Conservation (phyloP, 2,888 invertebrate species). For the Acheta domesticus region DNA sequence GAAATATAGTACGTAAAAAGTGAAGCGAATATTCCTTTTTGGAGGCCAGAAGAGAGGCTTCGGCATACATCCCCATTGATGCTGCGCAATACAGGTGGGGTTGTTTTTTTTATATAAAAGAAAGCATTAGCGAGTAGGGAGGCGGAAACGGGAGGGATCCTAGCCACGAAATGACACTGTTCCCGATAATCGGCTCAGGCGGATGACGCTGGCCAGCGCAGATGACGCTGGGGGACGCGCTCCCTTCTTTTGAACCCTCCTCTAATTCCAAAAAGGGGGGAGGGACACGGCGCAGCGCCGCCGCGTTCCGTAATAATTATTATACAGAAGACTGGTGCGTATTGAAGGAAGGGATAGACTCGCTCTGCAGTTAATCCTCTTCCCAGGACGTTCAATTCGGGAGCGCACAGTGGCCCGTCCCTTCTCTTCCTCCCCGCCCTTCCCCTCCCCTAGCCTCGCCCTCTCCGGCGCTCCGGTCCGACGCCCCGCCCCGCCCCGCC, state of each 20-base stretch:
- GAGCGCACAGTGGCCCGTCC: background rate
- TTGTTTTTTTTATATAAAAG: background rate
- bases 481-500: background rate
- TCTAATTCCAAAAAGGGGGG: slow-evolving; percentile 9
- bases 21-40: no score
- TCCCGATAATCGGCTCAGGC: background rate
- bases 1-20: no score
- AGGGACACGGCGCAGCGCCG: background rate
- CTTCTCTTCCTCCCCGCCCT: background rate
- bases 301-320: background rate
- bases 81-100: no score
- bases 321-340: slow-evolving; percentile 7
- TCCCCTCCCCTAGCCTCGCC: background rate
- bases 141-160: background rate
- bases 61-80: no score
- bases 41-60: no score
- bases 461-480: background rate
- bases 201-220: background rate
- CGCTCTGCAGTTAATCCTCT: background rate
- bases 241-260: background rate
- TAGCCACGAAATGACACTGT: background rate
- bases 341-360: slow-evolving; percentile 7
- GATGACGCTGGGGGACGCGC: background rate
- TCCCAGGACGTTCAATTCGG: background rate
- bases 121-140: background rate